These are phyloP conservation scores for Eueremaeus valkanovi DNA, from an alignment of 2,888 invertebrate genomes.

Conservation along the genomic window DNA sequence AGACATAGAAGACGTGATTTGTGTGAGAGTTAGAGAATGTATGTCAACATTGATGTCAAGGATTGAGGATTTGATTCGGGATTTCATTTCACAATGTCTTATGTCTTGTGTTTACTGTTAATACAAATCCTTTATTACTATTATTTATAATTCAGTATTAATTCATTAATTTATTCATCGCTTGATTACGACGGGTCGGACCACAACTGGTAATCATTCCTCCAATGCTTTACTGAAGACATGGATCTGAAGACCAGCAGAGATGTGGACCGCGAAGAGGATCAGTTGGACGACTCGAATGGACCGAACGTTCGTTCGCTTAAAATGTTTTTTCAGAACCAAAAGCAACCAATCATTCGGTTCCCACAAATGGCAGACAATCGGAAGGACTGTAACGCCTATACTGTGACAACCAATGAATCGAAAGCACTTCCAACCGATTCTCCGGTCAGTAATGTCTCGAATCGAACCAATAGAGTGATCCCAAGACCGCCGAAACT, in stretches of 20 bases:
- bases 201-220: too few species aligned
- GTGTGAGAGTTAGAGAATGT: neutral
- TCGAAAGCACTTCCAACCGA: neutral
- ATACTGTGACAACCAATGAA: neutral
- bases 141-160: too few species aligned
- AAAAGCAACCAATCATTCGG: constrained; percentile 8
- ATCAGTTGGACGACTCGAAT: neutral
- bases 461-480: neutral
- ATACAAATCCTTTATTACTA: too few species aligned
- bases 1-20: constrained; percentile 20
- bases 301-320: constrained; percentile 2
- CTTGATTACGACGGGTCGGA: too few species aligned
- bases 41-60: neutral
- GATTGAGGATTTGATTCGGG: too few species aligned
- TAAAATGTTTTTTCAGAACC: constrained; percentile 17
- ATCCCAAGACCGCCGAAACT: constrained; percentile 8
- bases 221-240: too few species aligned
- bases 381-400: neutral
- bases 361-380: neutral
- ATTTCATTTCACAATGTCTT: neutral
- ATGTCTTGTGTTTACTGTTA: too few species aligned
- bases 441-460: neutral
- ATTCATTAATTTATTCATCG: too few species aligned
- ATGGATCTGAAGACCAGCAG: too few species aligned
- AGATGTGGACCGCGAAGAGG: neutral